Conservation (phyloP, 2,113 vertebrate species). For the Regulus satrapa region DNA sequence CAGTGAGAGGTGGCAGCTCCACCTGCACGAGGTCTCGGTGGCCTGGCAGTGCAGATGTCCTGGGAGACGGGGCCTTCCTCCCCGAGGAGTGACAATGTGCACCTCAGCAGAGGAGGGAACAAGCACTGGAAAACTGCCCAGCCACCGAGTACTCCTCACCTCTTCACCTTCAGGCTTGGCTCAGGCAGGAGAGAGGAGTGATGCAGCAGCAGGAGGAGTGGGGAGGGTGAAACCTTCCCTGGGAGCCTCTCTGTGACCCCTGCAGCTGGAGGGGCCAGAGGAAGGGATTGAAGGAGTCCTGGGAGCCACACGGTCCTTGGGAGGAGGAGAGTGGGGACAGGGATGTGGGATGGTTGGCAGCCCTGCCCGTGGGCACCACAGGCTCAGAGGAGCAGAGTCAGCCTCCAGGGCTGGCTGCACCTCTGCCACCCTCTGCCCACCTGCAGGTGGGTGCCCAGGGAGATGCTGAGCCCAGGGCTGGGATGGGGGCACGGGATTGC, state of each 20-base stretch:
- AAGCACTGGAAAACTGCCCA: background rate
- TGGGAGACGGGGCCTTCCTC: background rate
- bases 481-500: rapidly evolving
- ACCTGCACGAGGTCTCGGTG: rapidly evolving
- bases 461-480: background rate
- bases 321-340: background rate
- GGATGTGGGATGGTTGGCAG: background rate
- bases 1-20: background rate
- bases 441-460: conserved; percentile 56
- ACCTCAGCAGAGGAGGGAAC: background rate
- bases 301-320: rapidly evolving
- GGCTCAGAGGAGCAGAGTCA: rapidly evolving
- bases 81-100: background rate
- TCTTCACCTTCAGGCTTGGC: background rate
- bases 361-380: background rate
- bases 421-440: conserved; percentile 66
- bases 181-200: background rate
- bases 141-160: background rate
- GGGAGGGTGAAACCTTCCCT: background rate
- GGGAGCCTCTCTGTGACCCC: background rate
- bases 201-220: too few relatives aligned
- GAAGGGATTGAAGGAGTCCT: background rate
- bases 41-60: background rate
- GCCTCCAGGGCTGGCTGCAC: background rate
- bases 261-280: background rate